A percentile compares a stretch with the other conserved stretches of the same genome.
Conservation (phyloP, 23 tunicate species). For the Aplidium turbinatum region DNA sequence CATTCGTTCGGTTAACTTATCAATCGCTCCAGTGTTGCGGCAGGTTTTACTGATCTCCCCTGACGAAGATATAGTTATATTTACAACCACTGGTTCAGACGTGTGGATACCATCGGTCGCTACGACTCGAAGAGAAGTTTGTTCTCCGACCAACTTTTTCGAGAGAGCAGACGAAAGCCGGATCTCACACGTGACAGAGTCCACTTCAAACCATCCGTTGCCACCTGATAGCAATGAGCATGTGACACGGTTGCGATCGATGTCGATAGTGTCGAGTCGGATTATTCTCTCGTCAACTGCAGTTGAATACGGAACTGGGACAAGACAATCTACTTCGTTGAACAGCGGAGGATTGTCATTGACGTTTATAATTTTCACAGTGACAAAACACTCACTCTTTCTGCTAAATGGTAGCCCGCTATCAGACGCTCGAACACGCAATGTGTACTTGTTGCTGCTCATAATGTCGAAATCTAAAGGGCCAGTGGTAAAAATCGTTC, state of each 20-base stretch:
- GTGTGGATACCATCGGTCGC: constrained; percentile 51
- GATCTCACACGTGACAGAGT: constrained; percentile 33
- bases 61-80: constrained; percentile 12
- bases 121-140: constrained; percentile 13
- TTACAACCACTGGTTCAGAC: constrained; percentile 22
- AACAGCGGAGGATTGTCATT: constrained; percentile 80
- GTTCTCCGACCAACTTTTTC: not conserved
- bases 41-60: constrained; percentile 9
- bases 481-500: constrained; percentile 41
- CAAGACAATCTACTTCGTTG: constrained; percentile 27
- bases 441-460: constrained; percentile 5
- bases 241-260: constrained; percentile 39
- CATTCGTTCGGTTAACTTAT: constrained; percentile 23
- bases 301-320: constrained; percentile 5
- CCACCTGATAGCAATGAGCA: constrained; percentile 26
- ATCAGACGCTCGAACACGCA: constrained; percentile 65
- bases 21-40: constrained; percentile 29
- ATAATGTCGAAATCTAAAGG: constrained; percentile 43
- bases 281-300: not conserved
- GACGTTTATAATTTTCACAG: constrained; percentile 38
- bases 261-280: constrained; percentile 49
- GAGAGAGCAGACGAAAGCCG: not conserved
- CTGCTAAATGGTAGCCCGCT: constrained; percentile 59
- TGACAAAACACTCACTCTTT: constrained; percentile 38
- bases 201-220: constrained; percentile 26